phyloP scores from a whole-genome alignment of 2,113 vertebrate genomes.

The Athene noctua region DNA sequence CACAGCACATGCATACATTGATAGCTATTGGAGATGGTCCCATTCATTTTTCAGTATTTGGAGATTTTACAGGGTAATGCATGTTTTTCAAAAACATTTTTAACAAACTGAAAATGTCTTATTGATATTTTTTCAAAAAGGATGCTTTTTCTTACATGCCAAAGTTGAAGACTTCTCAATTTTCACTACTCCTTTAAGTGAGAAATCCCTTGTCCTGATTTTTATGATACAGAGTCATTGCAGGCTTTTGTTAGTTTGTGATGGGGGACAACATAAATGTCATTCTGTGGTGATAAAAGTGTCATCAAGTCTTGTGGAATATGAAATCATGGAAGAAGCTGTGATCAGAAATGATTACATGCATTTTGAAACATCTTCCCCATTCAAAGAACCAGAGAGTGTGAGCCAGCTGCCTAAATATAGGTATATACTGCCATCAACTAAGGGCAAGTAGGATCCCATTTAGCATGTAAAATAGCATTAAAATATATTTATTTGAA shows the following conservation, averaged over 20 bases:
- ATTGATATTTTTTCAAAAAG: neutral
- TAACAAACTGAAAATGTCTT: neutral
- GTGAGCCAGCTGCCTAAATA: neutral
- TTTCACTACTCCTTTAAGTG: neutral
- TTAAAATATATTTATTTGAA: neutral
- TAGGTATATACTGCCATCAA: neutral
- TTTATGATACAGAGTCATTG: neutral
- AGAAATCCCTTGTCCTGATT: neutral
- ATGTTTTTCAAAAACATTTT: neutral
- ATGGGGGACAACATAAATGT: rapidly evolving
- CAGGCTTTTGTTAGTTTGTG: neutral
- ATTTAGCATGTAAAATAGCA: neutral
- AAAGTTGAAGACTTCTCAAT: neutral
- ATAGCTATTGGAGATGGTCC: neutral
- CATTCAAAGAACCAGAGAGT: neutral
- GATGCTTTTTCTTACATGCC: neutral
- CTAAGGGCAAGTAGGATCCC: neutral
- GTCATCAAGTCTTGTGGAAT: neutral
- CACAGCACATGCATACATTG: neutral
- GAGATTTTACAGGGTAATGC: neutral
- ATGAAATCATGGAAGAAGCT: neutral
- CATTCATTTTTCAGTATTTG: neutral
- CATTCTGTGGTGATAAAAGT: neutral
- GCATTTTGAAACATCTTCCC: neutral
- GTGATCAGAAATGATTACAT: neutral